phyloP scores from a whole-genome alignment of 1,140 invertebrate genomes.

The Trichonephila inaurata region DNA sequence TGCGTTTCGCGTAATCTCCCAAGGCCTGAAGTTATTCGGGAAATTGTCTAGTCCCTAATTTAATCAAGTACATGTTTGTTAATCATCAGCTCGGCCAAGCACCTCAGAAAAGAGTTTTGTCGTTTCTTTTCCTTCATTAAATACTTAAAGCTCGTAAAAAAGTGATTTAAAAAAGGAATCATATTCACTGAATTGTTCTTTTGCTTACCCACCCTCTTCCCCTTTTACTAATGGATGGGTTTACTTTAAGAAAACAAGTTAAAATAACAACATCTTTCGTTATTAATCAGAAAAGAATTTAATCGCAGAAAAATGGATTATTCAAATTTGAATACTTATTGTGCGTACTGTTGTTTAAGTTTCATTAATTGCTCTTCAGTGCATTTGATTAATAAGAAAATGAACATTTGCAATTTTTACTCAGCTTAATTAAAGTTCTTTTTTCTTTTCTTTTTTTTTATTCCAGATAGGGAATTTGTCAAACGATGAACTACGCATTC shows the following conservation, averaged over 20 bases:
- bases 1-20: neutral
- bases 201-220: neutral
- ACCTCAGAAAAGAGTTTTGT: slow-evolving; percentile 2
- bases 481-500: slow-evolving; percentile 90
- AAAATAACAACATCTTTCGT: slow-evolving; percentile 44
- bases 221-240: slow-evolving; percentile 42
- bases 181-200: slow-evolving; percentile 30
- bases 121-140: slow-evolving; percentile 14
- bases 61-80: slow-evolving; percentile 69
- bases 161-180: slow-evolving; percentile 3
- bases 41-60: slow-evolving; percentile 23
- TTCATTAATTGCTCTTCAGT: slow-evolving; percentile 61
- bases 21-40: slow-evolving; percentile 35
- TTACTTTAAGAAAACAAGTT: slow-evolving; percentile 56
- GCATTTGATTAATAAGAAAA: slow-evolving; percentile 40
- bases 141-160: slow-evolving; percentile 16
- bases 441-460: slow-evolving; percentile 84
- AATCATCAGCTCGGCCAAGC: slow-evolving; percentile 41
- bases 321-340: slow-evolving; percentile 64
- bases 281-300: slow-evolving; percentile 67
- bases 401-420: slow-evolving; percentile 23
- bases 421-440: slow-evolving; percentile 53
- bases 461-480: slow-evolving; percentile 91
- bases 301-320: slow-evolving; percentile 64
- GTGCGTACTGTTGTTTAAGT: slow-evolving; percentile 42